Percentiles rank a stretch among this genome's conserved stretches.
Evolutionary conservation across 1,140 invertebrate genomes (phyloP).

Genomic region (Zaprionus ornatus): DNA sequence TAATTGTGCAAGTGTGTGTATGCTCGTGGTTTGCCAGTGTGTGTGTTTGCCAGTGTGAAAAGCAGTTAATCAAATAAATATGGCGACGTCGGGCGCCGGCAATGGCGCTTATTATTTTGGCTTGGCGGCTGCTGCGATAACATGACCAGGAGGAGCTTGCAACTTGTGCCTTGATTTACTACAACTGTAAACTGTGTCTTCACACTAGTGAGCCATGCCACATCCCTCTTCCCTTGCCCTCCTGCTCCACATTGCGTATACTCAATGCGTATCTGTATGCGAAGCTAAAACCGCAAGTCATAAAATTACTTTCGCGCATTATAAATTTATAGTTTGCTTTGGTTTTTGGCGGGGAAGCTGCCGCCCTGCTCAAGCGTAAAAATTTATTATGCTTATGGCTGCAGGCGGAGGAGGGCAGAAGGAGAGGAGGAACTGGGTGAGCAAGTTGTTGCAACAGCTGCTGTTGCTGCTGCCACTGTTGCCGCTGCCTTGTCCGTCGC

Average conservation of each 20-base stretch:
- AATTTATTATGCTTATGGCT: conserved; percentile 83
- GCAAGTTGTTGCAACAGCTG: conserved; percentile 58
- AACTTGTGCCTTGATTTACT: conserved; percentile 72
- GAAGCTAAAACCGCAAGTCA: conserved; percentile 80
- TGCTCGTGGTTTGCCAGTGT: background rate
- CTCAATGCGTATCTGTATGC: conserved; percentile 33
- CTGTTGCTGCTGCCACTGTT: conserved; percentile 56
- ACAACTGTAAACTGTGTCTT: conserved; percentile 57
- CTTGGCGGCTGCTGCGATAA: conserved; percentile 69
- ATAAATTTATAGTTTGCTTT: conserved; percentile 82
- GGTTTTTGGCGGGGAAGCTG: conserved; percentile 35
- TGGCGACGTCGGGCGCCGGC: conserved; percentile 61
- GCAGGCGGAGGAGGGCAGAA: conserved; percentile 30
- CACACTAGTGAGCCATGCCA: conserved; percentile 40
- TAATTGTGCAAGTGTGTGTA: conserved; percentile 48
- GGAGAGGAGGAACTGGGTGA: background rate
- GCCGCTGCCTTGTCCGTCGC: conserved; percentile 48
- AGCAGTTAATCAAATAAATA: conserved; percentile 84
- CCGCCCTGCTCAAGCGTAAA: conserved; percentile 74
- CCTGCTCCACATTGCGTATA: conserved; percentile 14
- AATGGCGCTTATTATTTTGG: conserved; percentile 75
- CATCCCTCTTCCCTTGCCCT: background rate
- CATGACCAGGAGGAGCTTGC: conserved; percentile 51
- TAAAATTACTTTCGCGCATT: conserved; percentile 84
- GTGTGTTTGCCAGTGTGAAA: conserved; percentile 35